phyloP scores from a whole-genome alignment of 2,888 invertebrate species.

The Bellardia bayeri region DNA sequence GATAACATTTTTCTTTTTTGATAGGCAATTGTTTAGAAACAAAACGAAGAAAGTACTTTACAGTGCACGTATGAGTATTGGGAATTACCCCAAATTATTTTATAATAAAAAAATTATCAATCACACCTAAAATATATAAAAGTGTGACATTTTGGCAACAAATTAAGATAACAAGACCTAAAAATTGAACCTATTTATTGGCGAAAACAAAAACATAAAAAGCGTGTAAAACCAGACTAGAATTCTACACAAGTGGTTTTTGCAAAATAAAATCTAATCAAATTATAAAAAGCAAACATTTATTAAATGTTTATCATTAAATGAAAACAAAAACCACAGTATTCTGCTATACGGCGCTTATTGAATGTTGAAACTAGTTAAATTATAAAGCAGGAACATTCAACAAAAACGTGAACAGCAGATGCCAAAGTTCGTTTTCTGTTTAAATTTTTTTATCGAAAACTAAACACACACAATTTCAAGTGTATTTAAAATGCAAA shows the following conservation, averaged over 20 bases:
- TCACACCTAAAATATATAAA: neutral
- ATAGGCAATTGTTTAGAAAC: neutral
- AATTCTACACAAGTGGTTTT: slow-evolving; percentile 22
- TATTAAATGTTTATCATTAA: slow-evolving; percentile 42
- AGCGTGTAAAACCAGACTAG: neutral
- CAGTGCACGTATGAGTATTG: neutral
- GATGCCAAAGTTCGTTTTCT: slow-evolving; percentile 55
- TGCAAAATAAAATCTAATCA: slow-evolving; percentile 27
- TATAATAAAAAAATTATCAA: slow-evolving; percentile 3
- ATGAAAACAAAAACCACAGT: neutral
- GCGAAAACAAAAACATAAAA: neutral
- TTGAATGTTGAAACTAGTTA: slow-evolving; percentile 51
- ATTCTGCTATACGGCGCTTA: neutral
- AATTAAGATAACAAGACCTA: slow-evolving; percentile 28
- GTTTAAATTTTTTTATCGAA: slow-evolving; percentile 6
- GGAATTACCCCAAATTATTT: neutral
- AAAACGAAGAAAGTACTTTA: neutral
- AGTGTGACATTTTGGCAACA: slow-evolving; percentile 33
- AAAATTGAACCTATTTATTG: neutral
- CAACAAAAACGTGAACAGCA: slow-evolving; percentile 68
- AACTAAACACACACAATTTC: slow-evolving; percentile 1
- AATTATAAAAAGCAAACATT: slow-evolving; percentile 13
- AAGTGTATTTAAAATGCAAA: slow-evolving; percentile 6
- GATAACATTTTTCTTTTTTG: neutral
- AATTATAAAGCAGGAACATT: slow-evolving; percentile 51